Percentiles rank a stretch among this genome's conserved stretches.
phyloP scores from a whole-genome alignment of 2,797 vertebrate species.

The Dipus sagitta region DNA sequence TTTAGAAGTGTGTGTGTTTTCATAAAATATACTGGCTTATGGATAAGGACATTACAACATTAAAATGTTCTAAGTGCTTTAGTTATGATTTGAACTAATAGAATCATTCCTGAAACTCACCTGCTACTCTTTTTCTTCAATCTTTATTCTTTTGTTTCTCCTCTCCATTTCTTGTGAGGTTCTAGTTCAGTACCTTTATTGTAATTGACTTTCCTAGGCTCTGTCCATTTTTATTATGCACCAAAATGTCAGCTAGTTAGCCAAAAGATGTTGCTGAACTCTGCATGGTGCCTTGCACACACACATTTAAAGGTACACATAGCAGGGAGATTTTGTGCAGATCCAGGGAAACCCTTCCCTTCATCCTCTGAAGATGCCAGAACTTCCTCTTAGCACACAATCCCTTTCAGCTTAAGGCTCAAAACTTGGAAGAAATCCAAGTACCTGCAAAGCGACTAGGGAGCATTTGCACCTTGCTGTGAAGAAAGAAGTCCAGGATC shows the following conservation, averaged over 20 bases:
- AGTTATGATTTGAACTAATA: background rate
- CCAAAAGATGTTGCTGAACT: constrained; percentile 76
- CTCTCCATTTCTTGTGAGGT: constrained; percentile 49
- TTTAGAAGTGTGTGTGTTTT: background rate
- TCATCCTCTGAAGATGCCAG: background rate
- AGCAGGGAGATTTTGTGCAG: constrained; percentile 6
- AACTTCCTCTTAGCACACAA: constrained; percentile 49
- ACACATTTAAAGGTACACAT: constrained; percentile 67
- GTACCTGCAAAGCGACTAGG: background rate
- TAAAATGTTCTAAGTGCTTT: background rate
- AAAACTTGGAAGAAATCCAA: background rate
- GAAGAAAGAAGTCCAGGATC: constrained; percentile 6
- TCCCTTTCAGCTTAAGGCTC: background rate
- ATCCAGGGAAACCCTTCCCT: background rate
- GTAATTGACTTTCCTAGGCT: constrained; percentile 77
- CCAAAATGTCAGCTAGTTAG: constrained; percentile 79
- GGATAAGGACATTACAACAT: background rate
- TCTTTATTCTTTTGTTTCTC: constrained; percentile 66
- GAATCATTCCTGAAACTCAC: background rate
- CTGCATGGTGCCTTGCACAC: constrained; percentile 40
- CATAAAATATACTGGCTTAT: constrained; percentile 3
- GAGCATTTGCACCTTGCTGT: background rate
- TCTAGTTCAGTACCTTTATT: constrained; percentile 76
- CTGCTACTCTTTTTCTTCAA: constrained; percentile 63
- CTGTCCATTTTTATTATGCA: constrained; percentile 80